A percentile compares a stretch with the other conserved stretches of the same genome.
phyloP scores from a whole-genome alignment of 2,797 vertebrate genomes.

The Carapus acus region DNA sequence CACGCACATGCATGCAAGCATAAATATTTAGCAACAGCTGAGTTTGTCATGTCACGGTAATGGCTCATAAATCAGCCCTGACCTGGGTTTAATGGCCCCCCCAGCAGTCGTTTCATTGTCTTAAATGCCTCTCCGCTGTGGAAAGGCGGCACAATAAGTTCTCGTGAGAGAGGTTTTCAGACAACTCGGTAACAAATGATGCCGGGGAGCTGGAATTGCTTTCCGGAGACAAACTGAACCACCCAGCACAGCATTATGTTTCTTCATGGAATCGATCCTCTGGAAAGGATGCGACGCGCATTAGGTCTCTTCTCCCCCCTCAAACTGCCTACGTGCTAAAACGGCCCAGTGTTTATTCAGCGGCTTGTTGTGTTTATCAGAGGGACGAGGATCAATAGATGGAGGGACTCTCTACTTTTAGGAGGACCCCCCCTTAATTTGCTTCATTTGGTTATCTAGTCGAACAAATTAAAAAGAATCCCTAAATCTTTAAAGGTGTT shows the following conservation, averaged over 20 bases:
- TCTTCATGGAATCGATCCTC: conserved; percentile 65
- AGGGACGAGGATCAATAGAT: conserved; percentile 51
- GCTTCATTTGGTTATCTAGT: conserved; percentile 47
- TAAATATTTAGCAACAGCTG: conserved; percentile 19
- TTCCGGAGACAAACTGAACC: conserved; percentile 61
- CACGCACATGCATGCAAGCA: conserved; percentile 19
- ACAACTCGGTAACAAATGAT: conserved; percentile 62
- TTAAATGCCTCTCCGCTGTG: conserved; percentile 64
- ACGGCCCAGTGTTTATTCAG: conserved; percentile 57
- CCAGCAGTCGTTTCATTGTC: conserved; percentile 62
- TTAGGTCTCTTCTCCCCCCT: conserved; percentile 51
- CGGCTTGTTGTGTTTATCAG: conserved; percentile 37
- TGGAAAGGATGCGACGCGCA: conserved; percentile 57
- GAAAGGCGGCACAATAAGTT: conserved; percentile 66
- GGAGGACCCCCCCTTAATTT: conserved; percentile 45
- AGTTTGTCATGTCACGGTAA: conserved; percentile 54
- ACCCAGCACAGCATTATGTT: conserved; percentile 64
- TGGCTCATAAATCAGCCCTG: conserved; percentile 61
- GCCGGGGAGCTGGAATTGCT: conserved; percentile 59
- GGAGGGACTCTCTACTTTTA: conserved; percentile 38
- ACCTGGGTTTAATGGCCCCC: conserved; percentile 70
- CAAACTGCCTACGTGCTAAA: conserved; percentile 46
- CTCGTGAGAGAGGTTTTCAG: conserved; percentile 46
- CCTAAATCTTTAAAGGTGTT: conserved; percentile 41
- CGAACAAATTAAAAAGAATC: conserved; percentile 42